Evolutionary conservation across 2,888 invertebrate species (phyloP), one percentile per base, ranked within the genome.

Genomic region (Macaria notata): DNA sequence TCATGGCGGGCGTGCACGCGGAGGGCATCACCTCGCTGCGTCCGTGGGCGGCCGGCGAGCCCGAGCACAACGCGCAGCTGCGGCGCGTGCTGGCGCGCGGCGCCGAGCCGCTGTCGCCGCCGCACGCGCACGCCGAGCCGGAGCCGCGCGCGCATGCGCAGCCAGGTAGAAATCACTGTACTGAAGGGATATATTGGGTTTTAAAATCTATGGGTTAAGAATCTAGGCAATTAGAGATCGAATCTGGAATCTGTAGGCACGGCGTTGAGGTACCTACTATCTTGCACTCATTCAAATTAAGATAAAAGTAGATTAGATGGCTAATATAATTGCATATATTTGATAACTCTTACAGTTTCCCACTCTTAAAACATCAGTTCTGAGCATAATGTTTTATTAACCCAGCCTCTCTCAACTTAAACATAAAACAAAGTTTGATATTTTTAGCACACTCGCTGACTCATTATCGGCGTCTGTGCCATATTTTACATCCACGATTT

Each of bases 1-100:
- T 98, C 86, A 95, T 98, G 79, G 92, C 92, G 58, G 94, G 97
- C 76, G 88, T 98, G 52, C 88, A 93, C 70, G 93, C 93, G 33
- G 96, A 96, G 68, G 98, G 97, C 1, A 89, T 97, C 31, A 93
- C 92, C 4, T 87, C 93, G 50, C 93, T 96, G 49, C 84, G 92
- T 43, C 93, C 93, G 0, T 96, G 96, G 96, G 67, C 69, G 43
- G 79, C 83, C 45, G 71, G 78, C 0, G 79, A 84, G 52, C 67
- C 69, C 4, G 64, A 62, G 0, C 33, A 63, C 53, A 92, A 91
- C 76, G 63, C 73, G 3, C 71, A 79, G 53, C 79, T 91, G 36
- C 67, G 88, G 31, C 69, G 75, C 36, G 67, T 87, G 0, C 70
- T 92, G 38, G 84, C 86, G 0, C 69, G 86, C 4, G 84, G 81